phyloP scores from a whole-genome alignment of 1,140 invertebrate genomes.

The Bradynema listronoti region DNA sequence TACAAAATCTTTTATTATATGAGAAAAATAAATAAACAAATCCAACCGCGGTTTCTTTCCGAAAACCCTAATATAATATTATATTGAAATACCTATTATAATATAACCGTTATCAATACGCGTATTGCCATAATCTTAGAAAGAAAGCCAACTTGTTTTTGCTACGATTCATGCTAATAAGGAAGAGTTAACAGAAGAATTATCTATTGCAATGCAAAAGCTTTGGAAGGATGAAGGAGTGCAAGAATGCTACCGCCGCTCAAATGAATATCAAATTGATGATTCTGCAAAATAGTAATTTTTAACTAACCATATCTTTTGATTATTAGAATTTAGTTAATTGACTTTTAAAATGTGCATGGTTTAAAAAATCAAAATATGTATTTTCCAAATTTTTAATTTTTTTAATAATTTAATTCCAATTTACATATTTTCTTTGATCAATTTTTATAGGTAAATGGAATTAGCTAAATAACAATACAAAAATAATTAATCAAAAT shows the following conservation, averaged over 20 bases:
- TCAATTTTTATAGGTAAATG: not conserved
- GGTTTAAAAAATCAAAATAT: not conserved
- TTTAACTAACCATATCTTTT: constrained; percentile 2
- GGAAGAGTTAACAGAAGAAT: constrained; percentile 55
- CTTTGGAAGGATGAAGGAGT: constrained; percentile 66
- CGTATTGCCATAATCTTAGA: constrained; percentile 40
- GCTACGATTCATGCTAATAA: constrained; percentile 58
- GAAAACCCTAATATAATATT: no score
- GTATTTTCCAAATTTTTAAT: not conserved
- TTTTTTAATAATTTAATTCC: not conserved
- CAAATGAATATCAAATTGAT: constrained; percentile 70
- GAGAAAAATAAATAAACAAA: no score
- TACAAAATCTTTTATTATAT: no score
- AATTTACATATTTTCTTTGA: not conserved
- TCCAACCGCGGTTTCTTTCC: no score
- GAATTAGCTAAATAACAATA: not conserved
- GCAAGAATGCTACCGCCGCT: constrained; percentile 67
- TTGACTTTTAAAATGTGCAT: constrained; percentile 4
- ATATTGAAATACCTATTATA: no score
- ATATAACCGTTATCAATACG: no score
- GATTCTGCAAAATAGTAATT: constrained; percentile 72
- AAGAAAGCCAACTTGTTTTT: constrained; percentile 54
- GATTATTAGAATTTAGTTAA: no score
- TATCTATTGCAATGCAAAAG: constrained; percentile 54
- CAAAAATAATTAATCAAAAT: not conserved